Conservation (phyloP, 2,113 vertebrate genomes). For the Rhineura floridana region DNA sequence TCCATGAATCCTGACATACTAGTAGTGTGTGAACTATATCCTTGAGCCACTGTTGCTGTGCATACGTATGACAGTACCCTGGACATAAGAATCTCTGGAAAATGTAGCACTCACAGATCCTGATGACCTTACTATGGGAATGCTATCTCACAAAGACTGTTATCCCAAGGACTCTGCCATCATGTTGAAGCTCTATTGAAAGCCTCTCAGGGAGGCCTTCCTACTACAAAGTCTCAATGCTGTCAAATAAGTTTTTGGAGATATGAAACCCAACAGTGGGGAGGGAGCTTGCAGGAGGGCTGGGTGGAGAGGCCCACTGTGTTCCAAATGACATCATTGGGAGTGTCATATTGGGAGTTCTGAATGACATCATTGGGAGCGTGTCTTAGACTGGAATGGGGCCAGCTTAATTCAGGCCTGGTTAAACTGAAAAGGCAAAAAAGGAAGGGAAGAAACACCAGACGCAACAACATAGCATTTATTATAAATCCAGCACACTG, state of each 20-base stretch:
- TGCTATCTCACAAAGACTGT: background rate
- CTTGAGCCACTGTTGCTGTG: background rate
- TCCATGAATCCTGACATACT: background rate
- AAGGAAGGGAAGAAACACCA: too few species aligned
- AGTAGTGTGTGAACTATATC: background rate
- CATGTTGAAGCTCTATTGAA: background rate
- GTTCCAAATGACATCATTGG: background rate
- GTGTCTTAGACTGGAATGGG: background rate
- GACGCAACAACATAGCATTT: too few species aligned
- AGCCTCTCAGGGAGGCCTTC: background rate
- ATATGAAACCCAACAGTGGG: background rate
- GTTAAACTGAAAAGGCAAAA: background rate
- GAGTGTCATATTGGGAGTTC: too few species aligned
- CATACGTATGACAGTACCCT: background rate
- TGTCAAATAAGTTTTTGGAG: too few species aligned
- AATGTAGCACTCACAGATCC: background rate
- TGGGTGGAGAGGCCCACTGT: background rate
- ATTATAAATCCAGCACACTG: too few species aligned
- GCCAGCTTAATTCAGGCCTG: background rate
- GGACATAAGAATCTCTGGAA: background rate
- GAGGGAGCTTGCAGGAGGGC: background rate
- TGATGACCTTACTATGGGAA: background rate
- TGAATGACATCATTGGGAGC: too few species aligned
- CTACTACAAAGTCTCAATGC: background rate
- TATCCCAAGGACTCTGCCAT: background rate